phyloP scores from a whole-genome alignment of 2,888 invertebrate genomes.

The Xestia ashworthii region DNA sequence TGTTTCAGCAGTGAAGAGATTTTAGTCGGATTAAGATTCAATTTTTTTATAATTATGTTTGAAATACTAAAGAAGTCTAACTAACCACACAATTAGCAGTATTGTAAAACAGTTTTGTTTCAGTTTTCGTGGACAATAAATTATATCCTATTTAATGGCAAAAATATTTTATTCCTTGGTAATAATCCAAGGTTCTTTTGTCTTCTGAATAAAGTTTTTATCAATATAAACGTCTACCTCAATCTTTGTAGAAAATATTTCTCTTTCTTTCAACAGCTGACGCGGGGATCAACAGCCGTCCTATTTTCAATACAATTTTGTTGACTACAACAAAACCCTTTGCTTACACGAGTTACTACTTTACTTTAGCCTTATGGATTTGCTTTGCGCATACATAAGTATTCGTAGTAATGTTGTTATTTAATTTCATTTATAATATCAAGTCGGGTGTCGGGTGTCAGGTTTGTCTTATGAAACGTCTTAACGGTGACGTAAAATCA shows the following conservation, averaged over 20 bases:
- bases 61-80: no score
- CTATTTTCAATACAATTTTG: background rate
- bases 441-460: no score
- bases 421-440: constrained; percentile 2
- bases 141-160: no score
- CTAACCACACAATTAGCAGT: no score
- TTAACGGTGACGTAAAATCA: background rate
- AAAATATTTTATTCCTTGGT: background rate
- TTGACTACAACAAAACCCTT: background rate
- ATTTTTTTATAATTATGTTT: no score
- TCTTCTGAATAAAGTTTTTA: background rate
- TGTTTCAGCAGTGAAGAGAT: background rate
- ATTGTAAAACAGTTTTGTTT: no score
- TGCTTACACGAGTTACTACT: constrained; percentile 7
- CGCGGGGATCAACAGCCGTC: background rate
- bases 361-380: constrained; percentile 3
- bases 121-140: no score
- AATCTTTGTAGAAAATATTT: no score
- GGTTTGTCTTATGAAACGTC: background rate
- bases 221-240: background rate
- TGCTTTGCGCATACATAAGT: background rate
- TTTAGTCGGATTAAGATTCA: background rate
- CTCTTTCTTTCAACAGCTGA: background rate
- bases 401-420: background rate
- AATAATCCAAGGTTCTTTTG: background rate